These are phyloP conservation scores for Zygothrica quintamaculata DNA, from an alignment of 2,888 invertebrate genomes.

Conservation along the genomic window DNA sequence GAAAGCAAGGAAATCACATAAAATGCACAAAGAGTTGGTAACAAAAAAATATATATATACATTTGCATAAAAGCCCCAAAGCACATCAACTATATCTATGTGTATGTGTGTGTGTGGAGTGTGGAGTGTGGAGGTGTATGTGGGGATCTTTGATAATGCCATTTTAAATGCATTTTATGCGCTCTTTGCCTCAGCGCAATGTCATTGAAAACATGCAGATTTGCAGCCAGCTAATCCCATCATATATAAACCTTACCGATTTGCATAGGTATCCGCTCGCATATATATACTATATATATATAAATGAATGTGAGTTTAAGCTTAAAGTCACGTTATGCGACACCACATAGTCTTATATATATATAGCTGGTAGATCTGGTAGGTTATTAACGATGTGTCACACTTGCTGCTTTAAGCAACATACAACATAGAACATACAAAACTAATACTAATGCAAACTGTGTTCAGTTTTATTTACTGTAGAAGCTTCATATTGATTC, in stretches of 20 bases:
- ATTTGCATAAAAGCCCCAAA: constrained; percentile 67
- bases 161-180: constrained; percentile 73
- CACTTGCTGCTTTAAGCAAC: no score
- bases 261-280: constrained; percentile 43
- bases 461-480: no score
- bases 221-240: constrained; percentile 56
- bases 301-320: constrained; percentile 3
- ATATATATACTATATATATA: background rate
- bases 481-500: no score
- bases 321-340: constrained; percentile 14
- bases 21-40: constrained; percentile 59
- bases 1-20: constrained; percentile 54
- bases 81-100: constrained; percentile 16
- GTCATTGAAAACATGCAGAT: constrained; percentile 68
- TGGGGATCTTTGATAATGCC: constrained; percentile 55
- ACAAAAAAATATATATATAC: constrained; percentile 6
- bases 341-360: constrained; percentile 7
- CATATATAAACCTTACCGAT: constrained; percentile 55
- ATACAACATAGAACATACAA: no score
- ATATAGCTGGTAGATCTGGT: no score
- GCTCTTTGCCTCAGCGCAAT: constrained; percentile 60
- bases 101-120: constrained; percentile 6
- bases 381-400: no score
- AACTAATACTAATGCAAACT: no score
- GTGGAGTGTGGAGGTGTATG: constrained; percentile 14